Conservation (phyloP, 2,797 vertebrate species). For the Sebastes miniatus region DNA sequence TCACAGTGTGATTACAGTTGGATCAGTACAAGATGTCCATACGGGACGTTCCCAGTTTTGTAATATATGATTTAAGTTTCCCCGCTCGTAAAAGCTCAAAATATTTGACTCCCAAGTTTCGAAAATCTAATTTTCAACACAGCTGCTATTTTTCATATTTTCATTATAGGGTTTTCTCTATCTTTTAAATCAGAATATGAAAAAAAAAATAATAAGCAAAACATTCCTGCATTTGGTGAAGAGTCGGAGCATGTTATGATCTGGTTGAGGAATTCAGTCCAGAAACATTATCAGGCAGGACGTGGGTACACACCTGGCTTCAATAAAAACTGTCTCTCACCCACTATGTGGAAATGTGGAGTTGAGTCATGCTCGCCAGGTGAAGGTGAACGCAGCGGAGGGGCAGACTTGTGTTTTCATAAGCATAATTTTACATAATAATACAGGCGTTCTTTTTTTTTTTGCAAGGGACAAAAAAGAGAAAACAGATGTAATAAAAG, state of each 20-base stretch:
- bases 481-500: conserved; percentile 87
- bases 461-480: conserved; percentile 75
- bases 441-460: conserved; percentile 63
- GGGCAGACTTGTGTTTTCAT: conserved; percentile 84
- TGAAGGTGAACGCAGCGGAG: conserved; percentile 82
- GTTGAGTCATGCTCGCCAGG: conserved; percentile 82
- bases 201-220: background rate
- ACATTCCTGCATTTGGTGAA: conserved; percentile 31
- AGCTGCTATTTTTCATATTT: conserved; percentile 26
- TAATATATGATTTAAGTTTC: background rate
- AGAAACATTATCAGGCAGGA: conserved; percentile 66
- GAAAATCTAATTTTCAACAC: background rate
- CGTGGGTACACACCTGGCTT: conserved; percentile 80
- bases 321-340: conserved; percentile 79
- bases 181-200: conserved; percentile 25
- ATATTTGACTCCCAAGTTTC: background rate
- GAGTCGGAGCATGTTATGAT: conserved; percentile 63
- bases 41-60: background rate
- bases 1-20: background rate
- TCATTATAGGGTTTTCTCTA: background rate
- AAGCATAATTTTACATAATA: conserved; percentile 90
- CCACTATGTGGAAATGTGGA: conserved; percentile 69
- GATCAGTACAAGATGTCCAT: background rate
- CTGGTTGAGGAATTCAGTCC: conserved; percentile 57
- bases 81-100: background rate